Evolutionary conservation across 1,140 invertebrate species (phyloP).

Genomic region (Chrysomallon squamiferum): DNA sequence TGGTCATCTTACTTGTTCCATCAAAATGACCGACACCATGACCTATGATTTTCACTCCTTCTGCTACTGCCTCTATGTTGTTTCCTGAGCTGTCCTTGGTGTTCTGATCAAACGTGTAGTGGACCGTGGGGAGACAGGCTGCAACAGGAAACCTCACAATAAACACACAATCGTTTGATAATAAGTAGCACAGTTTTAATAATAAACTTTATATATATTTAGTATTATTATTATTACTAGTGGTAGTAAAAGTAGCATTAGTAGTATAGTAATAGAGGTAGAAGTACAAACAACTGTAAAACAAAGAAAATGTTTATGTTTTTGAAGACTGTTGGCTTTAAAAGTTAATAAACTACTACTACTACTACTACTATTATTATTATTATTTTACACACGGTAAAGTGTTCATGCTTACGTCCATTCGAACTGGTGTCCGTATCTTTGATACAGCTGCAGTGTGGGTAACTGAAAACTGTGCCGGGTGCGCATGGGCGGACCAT

Average conservation of each 20-base stretch:
- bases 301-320: not conserved
- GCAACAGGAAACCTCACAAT: not conserved
- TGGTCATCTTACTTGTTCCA: conserved; percentile 22
- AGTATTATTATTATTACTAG: not conserved
- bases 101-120: conserved; percentile 28
- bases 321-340: not conserved
- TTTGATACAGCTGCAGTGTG: conserved; percentile 29
- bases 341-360: too few species aligned
- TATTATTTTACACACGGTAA: not conserved
- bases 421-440: not conserved
- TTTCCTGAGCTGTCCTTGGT: conserved; percentile 25
- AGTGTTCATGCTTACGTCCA: not conserved
- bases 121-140: conserved; percentile 32
- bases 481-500: conserved; percentile 31
- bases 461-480: conserved; percentile 32
- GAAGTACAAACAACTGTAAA: too few species aligned
- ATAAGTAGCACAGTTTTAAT: not conserved
- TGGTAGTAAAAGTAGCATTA: too few species aligned
- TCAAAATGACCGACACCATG: conserved; percentile 37
- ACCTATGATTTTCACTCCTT: conserved; percentile 22
- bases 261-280: too few species aligned
- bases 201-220: not conserved
- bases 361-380: not conserved
- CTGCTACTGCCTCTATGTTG: conserved; percentile 18
- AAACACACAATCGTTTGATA: not conserved